These are phyloP conservation scores for Choloepus hoffmanni DNA, from an alignment of 2,113 vertebrate species.

Conservation along the genomic window DNA sequence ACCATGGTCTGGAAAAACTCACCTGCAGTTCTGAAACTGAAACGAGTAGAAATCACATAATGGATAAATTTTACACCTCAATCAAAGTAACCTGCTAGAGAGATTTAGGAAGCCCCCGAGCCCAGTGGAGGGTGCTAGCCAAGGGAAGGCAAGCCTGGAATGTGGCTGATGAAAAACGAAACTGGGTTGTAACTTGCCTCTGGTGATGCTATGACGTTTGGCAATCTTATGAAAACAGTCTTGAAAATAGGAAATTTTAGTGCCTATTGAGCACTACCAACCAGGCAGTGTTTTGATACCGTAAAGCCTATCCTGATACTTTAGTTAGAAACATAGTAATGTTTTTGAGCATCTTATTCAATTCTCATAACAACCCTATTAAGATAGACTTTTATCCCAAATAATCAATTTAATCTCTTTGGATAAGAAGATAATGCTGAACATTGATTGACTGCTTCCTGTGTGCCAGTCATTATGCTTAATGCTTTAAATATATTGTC, in stretches of 20 bases:
- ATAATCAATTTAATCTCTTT: not conserved
- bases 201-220: not conserved
- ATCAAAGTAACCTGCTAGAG: not conserved
- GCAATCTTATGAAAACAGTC: not conserved
- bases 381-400: not conserved
- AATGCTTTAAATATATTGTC: not conserved
- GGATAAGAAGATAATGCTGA: not conserved
- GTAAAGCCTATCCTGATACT: not conserved
- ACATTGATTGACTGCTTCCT: not conserved
- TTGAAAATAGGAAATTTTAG: not conserved
- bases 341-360: constrained; percentile 6
- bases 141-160: not conserved
- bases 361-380: not conserved
- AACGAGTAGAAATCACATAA: not conserved
- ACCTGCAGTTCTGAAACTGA: not conserved
- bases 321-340: not conserved
- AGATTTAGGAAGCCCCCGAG: not conserved
- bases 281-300: not conserved
- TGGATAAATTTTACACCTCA: not conserved
- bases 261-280: not conserved
- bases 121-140: not conserved
- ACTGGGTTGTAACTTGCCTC: not conserved
- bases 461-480: not conserved
- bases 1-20: not conserved
- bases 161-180: not conserved